Percentiles rank a stretch among this genome's conserved stretches.
These are phyloP conservation scores for Drosophila nr. perissopoda DNA, from an alignment of 2,888 invertebrate species.

Conservation along the genomic window DNA sequence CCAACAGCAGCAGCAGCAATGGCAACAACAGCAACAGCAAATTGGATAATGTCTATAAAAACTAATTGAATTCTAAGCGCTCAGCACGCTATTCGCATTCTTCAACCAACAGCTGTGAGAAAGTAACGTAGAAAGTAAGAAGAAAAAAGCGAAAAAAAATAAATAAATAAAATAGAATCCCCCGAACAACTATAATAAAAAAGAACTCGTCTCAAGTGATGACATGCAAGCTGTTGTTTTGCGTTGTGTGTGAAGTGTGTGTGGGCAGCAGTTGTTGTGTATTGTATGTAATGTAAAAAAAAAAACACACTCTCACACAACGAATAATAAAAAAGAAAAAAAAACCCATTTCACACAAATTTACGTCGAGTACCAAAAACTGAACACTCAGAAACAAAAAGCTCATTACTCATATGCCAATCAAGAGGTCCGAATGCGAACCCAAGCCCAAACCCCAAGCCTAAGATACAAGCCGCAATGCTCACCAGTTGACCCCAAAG, in stretches of 20 bases:
- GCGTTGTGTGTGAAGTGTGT: slow-evolving; percentile 39
- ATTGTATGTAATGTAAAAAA: slow-evolving; percentile 34
- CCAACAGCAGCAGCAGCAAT: slow-evolving; percentile 26
- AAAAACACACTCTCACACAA: background rate
- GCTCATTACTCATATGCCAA: slow-evolving; percentile 81
- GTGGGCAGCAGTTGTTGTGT: slow-evolving; percentile 48
- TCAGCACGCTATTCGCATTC: slow-evolving; percentile 74
- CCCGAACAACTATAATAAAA: slow-evolving; percentile 42
- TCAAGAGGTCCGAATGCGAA: slow-evolving; percentile 52
- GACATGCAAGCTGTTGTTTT: slow-evolving; percentile 72
- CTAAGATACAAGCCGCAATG: slow-evolving; percentile 50
- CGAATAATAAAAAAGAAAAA: slow-evolving; percentile 12
- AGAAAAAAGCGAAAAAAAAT: slow-evolving; percentile 39
- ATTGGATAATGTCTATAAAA: slow-evolving; percentile 81
- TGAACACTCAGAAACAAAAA: slow-evolving; percentile 68
- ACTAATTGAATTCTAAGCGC: slow-evolving; percentile 81
- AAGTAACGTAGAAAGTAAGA: slow-evolving; percentile 57
- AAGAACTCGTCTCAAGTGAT: slow-evolving; percentile 69
- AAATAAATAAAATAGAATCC: slow-evolving; percentile 42
- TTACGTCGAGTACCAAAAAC: slow-evolving; percentile 39
- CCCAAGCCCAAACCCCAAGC: slow-evolving; percentile 8
- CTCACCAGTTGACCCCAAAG: slow-evolving; percentile 50
- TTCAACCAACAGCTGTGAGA: slow-evolving; percentile 72
- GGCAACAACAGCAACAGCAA: slow-evolving; percentile 60
- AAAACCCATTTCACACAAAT: slow-evolving; percentile 72